Evolutionary conservation across 2,113 vertebrate species (phyloP), one percentile per base, ranked within the genome.

Genomic region (Ardeotis arabs): DNA sequence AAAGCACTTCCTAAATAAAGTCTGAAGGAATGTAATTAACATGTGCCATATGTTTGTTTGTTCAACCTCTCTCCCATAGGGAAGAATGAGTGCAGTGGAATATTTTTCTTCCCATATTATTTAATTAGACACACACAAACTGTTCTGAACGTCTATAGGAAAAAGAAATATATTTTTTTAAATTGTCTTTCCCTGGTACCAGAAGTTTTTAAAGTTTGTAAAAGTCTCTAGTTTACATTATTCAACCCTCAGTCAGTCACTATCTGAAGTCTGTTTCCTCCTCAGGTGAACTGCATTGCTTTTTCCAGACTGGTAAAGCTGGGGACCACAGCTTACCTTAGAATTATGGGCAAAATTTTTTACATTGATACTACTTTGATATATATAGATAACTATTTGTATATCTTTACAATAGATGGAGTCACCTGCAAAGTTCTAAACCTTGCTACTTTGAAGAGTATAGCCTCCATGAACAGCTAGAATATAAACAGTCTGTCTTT

Each of bases 11-110:
- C 67, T 72, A 85, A 95, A 84, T 66, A 68, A 92, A 88, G 28
- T 76, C n/a, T 83, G 63, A 92, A 80, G 63, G 67, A 95, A 94
- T 73, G 53, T 68, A 64, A 56, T 93, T 90, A 92, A 90, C 8
- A 1, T 29, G 67, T 2, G 25, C 89, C 91, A 88, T 64, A 73
- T 90, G 79, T 64, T 87, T 85, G 4, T 27, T 85, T 82, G 64
- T 68, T 33, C 56, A 83, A 10, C 58, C 7, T 55, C 25, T 79
- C 28, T 87, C 31, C 49, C 67, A 86, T 19, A 60, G 23, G 53
- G 67, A 90, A 90, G 52, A 82, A 90, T 25, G 47, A 90, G 11
- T 76, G 15, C 37, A 49, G 11, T 50, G 39, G 39, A 90, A 86
- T 68, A 85, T 79, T 83, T 77, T 92, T 60, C 53, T 80, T 56